These are phyloP conservation scores for Drosophila orena DNA, from an alignment of 1,140 invertebrate species.

Conservation along the genomic window DNA sequence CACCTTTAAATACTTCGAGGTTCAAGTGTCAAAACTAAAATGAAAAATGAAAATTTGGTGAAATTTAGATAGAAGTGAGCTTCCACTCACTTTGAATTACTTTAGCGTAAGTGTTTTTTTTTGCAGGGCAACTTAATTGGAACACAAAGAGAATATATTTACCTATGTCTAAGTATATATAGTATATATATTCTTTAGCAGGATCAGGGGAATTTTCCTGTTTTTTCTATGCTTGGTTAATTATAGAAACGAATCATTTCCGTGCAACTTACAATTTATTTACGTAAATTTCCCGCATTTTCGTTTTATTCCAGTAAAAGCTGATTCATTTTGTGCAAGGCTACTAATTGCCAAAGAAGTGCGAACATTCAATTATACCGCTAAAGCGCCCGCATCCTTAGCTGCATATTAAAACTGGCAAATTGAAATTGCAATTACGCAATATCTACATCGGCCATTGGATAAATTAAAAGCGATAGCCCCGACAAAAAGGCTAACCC, in stretches of 20 bases:
- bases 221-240: no score
- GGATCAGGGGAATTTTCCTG: no score
- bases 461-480: conserved; percentile 47
- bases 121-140: no score
- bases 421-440: conserved; percentile 46
- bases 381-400: conserved; percentile 29
- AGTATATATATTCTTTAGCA: no score
- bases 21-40: conserved; percentile 4
- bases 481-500: conserved; percentile 28
- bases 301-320: background rate
- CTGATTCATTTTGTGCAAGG: conserved; percentile 3
- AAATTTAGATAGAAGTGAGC: background rate
- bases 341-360: conserved; percentile 21
- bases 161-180: no score
- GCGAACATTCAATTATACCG: conserved; percentile 17
- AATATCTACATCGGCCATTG: conserved; percentile 41
- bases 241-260: no score
- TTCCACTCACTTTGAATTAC: no score
- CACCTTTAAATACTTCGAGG: conserved; percentile 31
- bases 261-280: no score
- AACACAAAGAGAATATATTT: no score
- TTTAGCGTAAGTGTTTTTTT: no score
- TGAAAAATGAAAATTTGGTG: background rate
- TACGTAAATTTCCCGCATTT: background rate
- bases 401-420: conserved; percentile 30